Base-by-base conservation (phyloP, 2,888 invertebrate species). In the Ommatoiulus sabulosus region DNA sequence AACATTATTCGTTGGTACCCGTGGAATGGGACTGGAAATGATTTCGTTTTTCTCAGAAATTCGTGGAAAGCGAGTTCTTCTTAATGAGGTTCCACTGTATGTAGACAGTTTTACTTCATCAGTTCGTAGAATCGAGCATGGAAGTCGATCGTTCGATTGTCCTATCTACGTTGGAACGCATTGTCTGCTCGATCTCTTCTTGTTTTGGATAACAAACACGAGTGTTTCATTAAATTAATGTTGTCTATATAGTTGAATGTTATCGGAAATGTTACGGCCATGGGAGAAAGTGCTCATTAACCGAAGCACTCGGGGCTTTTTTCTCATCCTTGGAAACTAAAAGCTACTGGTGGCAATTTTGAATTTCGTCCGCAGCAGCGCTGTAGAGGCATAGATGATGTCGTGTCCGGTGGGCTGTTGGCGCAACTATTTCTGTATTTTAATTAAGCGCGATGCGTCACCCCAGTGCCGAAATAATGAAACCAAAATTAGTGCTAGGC, bases 191-290 rank as follows among this genome's bases (percentile, higher is more conserved):
- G 0, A 35, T 35, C 35, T 35, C 35, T 24, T 35, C 35, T 24
- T 35, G 80, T 35, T 80, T 35, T 80, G 80, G 24, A 35, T 35
- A 15, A 80, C 35, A 80, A 80, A 80, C 80, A 24, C 72, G 12
- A 72, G 24, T 72, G 24, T 72, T 72, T 72, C 72, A 72, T 24
- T 72, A 72, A n/a, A 72, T 72, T 72, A 35, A 80, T 80, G 80
- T 80, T 80, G 3, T 20, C 72, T 72, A n/a, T n/a, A n/a, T n/a
- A 20, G 72, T 20, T 24, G 20, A 10, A 80, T 80, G 12, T 35
- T 80, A 80, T 80, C 80, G 12, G 15, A 35, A 35, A 80, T 80
- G 80, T 35, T 72, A 8, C 5, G 12, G 12, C 35, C 80, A 7
- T 80, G 15, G 35, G 15, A 80, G 35, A 80, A 10, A 80, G 35